Conservation (phyloP, 2,113 vertebrate genomes). For the Marmota monax region DNA sequence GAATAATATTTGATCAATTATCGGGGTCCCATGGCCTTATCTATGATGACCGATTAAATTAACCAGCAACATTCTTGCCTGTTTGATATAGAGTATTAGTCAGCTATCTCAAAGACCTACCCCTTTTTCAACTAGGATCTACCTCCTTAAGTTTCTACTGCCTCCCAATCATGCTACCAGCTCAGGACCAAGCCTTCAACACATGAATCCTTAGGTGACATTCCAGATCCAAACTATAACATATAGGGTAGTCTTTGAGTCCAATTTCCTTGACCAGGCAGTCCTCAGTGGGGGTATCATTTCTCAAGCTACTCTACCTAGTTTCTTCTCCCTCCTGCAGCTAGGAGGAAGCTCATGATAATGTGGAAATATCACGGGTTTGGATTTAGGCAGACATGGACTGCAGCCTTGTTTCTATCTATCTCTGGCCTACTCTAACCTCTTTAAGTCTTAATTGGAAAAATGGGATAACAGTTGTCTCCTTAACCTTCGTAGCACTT, state of each 20-base stretch:
- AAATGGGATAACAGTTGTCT: neutral
- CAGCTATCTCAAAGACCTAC: neutral
- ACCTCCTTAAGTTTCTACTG: neutral
- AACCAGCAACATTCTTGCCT: neutral
- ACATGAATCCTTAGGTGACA: neutral
- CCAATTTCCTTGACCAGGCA: neutral
- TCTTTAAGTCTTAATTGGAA: neutral
- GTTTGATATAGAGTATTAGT: neutral
- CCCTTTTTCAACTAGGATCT: neutral
- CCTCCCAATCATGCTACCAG: neutral
- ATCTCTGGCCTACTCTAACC: neutral
- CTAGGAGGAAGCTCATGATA: neutral
- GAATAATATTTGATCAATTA: neutral
- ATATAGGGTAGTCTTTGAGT: neutral
- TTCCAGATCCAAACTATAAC: neutral
- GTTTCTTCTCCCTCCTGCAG: neutral
- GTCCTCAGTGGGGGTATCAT: too few species aligned
- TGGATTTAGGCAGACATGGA: neutral
- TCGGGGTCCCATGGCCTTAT: neutral
- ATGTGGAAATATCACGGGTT: neutral
- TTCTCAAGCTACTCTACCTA: neutral
- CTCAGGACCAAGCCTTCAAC: neutral
- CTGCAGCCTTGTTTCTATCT: neutral
- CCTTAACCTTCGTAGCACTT: neutral
- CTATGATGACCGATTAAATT: neutral